These are phyloP conservation scores for Meloidogyne chitwoodi DNA, from an alignment of 1,140 invertebrate species.

Conservation along the genomic window DNA sequence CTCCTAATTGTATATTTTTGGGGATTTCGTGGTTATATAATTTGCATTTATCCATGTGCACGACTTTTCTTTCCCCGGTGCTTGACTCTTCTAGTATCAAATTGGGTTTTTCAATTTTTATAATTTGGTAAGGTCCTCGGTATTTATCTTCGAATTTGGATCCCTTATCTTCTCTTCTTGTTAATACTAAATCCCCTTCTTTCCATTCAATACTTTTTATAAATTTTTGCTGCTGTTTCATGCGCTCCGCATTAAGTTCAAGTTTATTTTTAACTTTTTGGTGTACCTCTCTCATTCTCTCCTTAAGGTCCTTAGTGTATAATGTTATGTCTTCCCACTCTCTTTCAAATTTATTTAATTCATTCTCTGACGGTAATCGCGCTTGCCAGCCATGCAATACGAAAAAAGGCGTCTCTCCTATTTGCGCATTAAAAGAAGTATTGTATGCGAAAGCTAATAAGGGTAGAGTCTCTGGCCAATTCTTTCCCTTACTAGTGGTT, in stretches of 20 bases:
- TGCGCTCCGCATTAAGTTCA: background rate
- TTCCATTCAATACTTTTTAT: background rate
- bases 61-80: background rate
- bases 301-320: background rate
- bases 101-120: constrained; percentile 9
- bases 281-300: background rate
- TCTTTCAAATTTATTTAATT: background rate
- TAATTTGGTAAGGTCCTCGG: background rate
- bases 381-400: background rate
- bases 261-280: background rate
- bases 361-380: background rate
- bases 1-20: too few relatives aligned
- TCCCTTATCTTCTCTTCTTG: background rate
- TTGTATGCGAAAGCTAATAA: constrained; percentile 4
- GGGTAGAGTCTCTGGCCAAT: background rate
- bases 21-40: background rate
- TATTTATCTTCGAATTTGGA: background rate
- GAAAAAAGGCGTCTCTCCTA: constrained; percentile 8
- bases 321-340: background rate
- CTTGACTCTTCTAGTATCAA: background rate
- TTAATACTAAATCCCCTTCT: background rate
- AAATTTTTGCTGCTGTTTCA: background rate
- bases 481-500: background rate
- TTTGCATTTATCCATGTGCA: constrained; percentile 8
- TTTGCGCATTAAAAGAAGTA: background rate